These are phyloP conservation scores for Xestoiulus laeticollis DNA, from an alignment of 2,888 invertebrate genomes.

Conservation along the genomic window DNA sequence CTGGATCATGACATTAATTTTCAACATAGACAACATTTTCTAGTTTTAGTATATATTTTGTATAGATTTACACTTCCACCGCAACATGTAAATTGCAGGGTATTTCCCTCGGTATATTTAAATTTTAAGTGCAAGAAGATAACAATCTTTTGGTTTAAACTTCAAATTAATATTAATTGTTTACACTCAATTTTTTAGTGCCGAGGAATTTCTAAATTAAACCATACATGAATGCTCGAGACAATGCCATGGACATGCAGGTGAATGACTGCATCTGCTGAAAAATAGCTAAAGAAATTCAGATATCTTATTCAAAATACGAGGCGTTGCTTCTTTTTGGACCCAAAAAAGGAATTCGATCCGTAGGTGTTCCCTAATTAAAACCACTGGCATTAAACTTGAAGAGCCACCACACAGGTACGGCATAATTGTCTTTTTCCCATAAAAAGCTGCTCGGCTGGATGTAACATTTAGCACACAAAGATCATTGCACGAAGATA, in stretches of 20 bases:
- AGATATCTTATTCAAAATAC: slow-evolving; percentile 2
- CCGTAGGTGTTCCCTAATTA: slow-evolving; percentile 17
- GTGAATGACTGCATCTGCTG: not conserved
- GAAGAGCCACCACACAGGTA: not conserved
- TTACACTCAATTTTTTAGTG: no score
- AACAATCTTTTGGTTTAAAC: not conserved
- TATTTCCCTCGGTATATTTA: no score
- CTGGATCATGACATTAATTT: not conserved
- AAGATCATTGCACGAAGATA: slow-evolving; percentile 11
- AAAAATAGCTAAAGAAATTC: not conserved
- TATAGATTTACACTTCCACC: not conserved
- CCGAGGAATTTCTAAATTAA: no score
- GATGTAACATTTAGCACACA: not conserved
- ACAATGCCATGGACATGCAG: not conserved
- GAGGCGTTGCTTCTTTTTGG: slow-evolving; percentile 2
- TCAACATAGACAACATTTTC: not conserved
- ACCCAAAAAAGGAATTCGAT: not conserved
- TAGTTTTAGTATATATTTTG: not conserved
- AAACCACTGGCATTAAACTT: slow-evolving; percentile 26
- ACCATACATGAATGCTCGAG: not conserved
- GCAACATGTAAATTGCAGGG: not conserved
- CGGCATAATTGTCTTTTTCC: not conserved
- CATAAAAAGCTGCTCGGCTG: not conserved
- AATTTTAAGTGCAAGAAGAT: no score
- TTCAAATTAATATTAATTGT: not conserved